Evolutionary conservation across 2,113 vertebrate genomes (phyloP).

Genomic region (Scomber japonicus): DNA sequence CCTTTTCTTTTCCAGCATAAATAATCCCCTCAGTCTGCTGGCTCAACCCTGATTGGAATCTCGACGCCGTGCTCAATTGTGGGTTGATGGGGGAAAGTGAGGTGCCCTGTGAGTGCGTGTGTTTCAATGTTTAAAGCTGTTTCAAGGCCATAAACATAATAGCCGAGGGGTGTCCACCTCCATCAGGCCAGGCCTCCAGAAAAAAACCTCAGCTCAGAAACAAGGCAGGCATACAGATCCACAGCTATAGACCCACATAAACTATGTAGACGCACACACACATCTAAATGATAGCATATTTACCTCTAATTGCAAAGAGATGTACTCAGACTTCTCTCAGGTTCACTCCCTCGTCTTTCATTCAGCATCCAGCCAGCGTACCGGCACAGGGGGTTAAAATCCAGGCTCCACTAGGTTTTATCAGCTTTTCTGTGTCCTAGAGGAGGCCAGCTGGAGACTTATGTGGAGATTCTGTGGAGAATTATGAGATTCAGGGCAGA

Average conservation of each 20-base stretch:
- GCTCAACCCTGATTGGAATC: conserved; percentile 83
- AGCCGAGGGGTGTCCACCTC: conserved; percentile 66
- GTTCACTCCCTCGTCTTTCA: conserved; percentile 13
- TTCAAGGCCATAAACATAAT: conserved; percentile 75
- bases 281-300: conserved; percentile 43
- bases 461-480: conserved; percentile 44
- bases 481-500: conserved; percentile 37
- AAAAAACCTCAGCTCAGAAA: conserved; percentile 41
- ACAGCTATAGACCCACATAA: conserved; percentile 32
- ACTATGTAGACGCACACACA: conserved; percentile 3
- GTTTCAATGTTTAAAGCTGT: conserved; percentile 51
- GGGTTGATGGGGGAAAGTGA: conserved; percentile 72
- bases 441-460: conserved; percentile 58
- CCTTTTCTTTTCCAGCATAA: conserved; percentile 80
- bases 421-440: conserved; percentile 61
- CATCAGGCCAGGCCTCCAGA: conserved; percentile 35
- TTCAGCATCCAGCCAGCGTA: conserved; percentile 10
- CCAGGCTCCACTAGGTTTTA: conserved; percentile 65
- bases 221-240: conserved; percentile 26
- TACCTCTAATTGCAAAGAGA: conserved; percentile 46
- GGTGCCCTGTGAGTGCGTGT: conserved; percentile 64
- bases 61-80: conserved; percentile 84
- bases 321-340: conserved; percentile 14
- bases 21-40: conserved; percentile 83
- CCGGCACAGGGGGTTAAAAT: conserved; percentile 38